Conservation (phyloP, 2,888 invertebrate genomes). For the Drosophila subquinaria region DNA sequence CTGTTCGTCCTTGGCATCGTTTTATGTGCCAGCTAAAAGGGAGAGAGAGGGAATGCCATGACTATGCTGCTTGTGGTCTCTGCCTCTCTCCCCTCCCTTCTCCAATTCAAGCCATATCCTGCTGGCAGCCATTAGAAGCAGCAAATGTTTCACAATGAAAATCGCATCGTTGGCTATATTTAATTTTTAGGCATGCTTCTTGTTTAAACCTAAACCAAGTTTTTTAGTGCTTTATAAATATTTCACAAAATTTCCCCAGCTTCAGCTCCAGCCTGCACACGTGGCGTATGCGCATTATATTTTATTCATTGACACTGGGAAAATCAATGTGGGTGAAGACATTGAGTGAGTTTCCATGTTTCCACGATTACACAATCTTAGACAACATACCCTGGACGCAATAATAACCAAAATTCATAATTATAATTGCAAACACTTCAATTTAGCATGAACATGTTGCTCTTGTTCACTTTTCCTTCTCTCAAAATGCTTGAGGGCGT, state of each 20-base stretch:
- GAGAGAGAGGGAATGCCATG: conserved; percentile 36
- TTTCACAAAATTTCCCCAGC: conserved; percentile 22
- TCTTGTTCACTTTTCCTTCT: background rate
- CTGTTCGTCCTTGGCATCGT: conserved; percentile 52
- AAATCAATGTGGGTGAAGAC: conserved; percentile 34
- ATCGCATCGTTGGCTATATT: conserved; percentile 57
- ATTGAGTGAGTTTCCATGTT: conserved; percentile 51
- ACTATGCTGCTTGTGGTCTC: conserved; percentile 64
- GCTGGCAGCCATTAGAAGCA: conserved; percentile 47
- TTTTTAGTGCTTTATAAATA: conserved; percentile 57
- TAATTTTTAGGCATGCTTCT: conserved; percentile 56
- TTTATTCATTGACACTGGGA: conserved; percentile 43
- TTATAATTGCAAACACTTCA: conserved; percentile 54
- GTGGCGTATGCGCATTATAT: conserved; percentile 53
- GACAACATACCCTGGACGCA: conserved; percentile 20
- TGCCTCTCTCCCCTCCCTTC: conserved; percentile 10
- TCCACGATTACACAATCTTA: conserved; percentile 22
- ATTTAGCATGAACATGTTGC: conserved; percentile 30
- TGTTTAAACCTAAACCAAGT: conserved; percentile 34
- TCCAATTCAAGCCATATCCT: conserved; percentile 26
- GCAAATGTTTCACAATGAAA: conserved; percentile 41
- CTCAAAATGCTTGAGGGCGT: conserved; percentile 13
- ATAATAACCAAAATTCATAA: conserved; percentile 40
- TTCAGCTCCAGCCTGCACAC: conserved; percentile 16
- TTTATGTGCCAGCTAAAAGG: conserved; percentile 23